Base-by-base conservation (phyloP, 1,140 invertebrate species). In the Thalassaphorura encarpata region DNA sequence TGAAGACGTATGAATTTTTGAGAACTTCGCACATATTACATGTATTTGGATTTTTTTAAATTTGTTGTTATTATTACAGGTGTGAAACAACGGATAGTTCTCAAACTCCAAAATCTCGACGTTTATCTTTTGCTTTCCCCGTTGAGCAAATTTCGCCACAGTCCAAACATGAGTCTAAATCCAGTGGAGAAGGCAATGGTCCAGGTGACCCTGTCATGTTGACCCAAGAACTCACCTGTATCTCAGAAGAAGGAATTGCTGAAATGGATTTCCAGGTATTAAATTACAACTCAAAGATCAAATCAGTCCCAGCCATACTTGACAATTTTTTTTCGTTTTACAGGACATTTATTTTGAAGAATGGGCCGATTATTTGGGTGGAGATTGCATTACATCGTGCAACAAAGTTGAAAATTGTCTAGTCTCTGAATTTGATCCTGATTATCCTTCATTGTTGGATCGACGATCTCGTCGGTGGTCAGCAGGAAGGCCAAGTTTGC, bases 331-430 rank as follows among this genome's bases (percentile, higher is more conserved):
- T 36, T 63, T 43, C 54, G 4, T 33, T 36, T 55, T 56, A 6
- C 36, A 84, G 0, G 85, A 87, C 66, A 85, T 88, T 71, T 69
- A 87, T 28, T 73, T 88, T 3, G 85, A 87, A 58, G 84, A 87
- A 62, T 73, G 87, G 63, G 60, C 54, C 36, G 85, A 88, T 64
- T 87, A 85, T 61, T 84, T 84, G 51, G 83, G 83, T 23, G 66
- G 61, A n/a, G 86, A 89, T 66, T 87, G 85, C 70, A 89, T 89
- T 68, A 89, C 86, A 45, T 89, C 86, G 26, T 89, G 86, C 71
- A 87, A 89, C 72, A 88, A 89, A 76, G 84, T 86, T 66, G 58
- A 56, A 48, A 56, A 54, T 29, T 57, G 42, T 23, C 33, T 63
- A 1, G 40, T 52, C 29, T 43, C 43, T n/a, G 53, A 50, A 36